Conservation (phyloP, 2,888 invertebrate genomes). For the Heliconius hortense region DNA sequence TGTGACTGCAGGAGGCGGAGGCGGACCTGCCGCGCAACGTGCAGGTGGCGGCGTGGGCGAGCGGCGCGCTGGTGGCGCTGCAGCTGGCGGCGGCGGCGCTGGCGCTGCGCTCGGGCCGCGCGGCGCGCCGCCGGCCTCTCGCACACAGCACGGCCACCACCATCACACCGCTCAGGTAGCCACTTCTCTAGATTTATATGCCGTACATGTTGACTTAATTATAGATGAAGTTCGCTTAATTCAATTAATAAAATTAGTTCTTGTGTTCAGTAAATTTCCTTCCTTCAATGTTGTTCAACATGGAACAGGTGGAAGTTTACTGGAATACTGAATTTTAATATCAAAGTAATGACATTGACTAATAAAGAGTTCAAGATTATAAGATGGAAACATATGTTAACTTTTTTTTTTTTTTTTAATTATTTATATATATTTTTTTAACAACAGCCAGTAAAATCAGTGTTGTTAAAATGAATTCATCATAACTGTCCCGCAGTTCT, state of each 20-base stretch:
- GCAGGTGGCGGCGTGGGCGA: conserved; percentile 37
- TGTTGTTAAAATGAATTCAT: background rate
- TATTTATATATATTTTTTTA: background rate
- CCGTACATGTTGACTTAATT: too few species aligned
- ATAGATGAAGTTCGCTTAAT: too few species aligned
- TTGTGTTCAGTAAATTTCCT: too few species aligned
- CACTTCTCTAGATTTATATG: background rate
- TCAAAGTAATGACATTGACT: too few species aligned
- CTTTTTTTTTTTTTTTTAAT: background rate
- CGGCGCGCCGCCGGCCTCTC: conserved; percentile 46
- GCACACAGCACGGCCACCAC: conserved; percentile 35
- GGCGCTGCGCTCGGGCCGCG: conserved; percentile 54
- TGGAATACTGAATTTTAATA: too few species aligned
- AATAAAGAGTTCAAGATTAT: too few species aligned
- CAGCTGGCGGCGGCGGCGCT: conserved; percentile 47
- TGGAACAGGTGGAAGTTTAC: too few species aligned
- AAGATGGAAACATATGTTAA: background rate
- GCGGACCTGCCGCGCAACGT: conserved; percentile 42
- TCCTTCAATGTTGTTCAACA: too few species aligned
- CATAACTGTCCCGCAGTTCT: conserved; percentile 24
- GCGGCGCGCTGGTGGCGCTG: conserved; percentile 38
- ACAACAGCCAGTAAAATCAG: background rate
- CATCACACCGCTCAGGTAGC: conserved; percentile 43
- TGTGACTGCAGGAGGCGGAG: conserved; percentile 44
- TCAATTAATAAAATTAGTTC: too few species aligned